Evolutionary conservation across 2,113 vertebrate genomes (phyloP), one percentile per base, ranked within the genome.

Genomic region (Cyprichromis sp.): DNA sequence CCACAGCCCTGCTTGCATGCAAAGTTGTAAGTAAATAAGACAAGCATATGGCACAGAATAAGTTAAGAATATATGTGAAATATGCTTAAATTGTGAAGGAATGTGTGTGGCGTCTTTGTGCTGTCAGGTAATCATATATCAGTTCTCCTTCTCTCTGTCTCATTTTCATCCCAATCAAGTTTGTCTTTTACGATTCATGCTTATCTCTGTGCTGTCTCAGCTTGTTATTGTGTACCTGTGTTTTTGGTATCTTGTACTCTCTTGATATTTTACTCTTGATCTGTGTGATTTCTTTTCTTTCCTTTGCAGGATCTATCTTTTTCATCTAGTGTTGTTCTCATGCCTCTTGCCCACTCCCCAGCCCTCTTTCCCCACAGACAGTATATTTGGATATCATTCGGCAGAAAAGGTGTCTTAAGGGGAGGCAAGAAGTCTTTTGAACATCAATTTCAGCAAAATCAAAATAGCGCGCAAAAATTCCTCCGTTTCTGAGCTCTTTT

Each of bases 151-250:
- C 68, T 87, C 84, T 89, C 93, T 91, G 86, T 92, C 89, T 95
- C 87, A 91, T 94, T 93, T 92, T 94, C 86, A 84, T 93, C 85
- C 89, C 82, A 93, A 95, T 95, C 93, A 94, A 91, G 85, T 87
- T 85, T 91, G 82, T 63, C 86, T 94, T 94, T 92, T 89, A 88
- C 78, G 91, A 93, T 93, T 81, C 71, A 42, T 91, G 89, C 86
- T 90, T 91, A 91, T 89, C 91, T 89, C 87, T 83, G 63, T 21
- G 86, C 80, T 87, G 82, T 90, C 87, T 93, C 83, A 73, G 68
- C 88, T 83, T 89, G 88, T 92, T 90, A 89, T 87, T 84, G 88
- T 91, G 87, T 93, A 82, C 34, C 90, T 90, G 83, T 87, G 80
- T 91, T 88, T 93, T 89, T 82, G 63, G 19, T 82, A 24, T 88